A percentile compares a stretch with the other conserved stretches of the same genome.
Evolutionary conservation across 2,888 invertebrate genomes (phyloP).

Genomic region (Tetranychus truncatus): DNA sequence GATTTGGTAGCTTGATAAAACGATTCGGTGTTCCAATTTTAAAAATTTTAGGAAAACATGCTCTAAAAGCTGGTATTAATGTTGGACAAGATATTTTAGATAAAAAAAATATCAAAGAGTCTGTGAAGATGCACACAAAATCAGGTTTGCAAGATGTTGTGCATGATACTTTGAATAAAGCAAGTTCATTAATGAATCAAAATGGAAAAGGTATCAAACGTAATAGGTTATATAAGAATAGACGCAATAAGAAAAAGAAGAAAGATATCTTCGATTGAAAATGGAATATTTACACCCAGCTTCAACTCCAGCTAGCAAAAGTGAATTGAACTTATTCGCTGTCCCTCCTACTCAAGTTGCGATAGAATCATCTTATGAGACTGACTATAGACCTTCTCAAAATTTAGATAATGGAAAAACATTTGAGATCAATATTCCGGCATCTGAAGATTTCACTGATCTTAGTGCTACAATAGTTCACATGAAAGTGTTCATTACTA

Average conservation of each 20-base stretch:
- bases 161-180: no score
- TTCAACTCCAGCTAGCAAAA: neutral
- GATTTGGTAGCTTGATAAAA: no score
- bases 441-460: neutral
- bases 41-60: no score
- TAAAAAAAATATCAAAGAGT: no score
- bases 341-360: neutral
- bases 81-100: no score
- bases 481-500: neutral
- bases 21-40: no score
- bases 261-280: neutral
- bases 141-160: no score
- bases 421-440: neutral
- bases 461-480: neutral
- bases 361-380: neutral
- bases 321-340: neutral
- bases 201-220: no score
- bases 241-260: neutral
- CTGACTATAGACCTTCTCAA: slow-evolving; percentile 3
- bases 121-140: no score
- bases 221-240: neutral
- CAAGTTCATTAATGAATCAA: no score
- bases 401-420: no score
- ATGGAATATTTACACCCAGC: neutral
- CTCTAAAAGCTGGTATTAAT: no score